phyloP scores from a whole-genome alignment of 92 coral and sea anemone genomes.

The Porites evermanni region DNA sequence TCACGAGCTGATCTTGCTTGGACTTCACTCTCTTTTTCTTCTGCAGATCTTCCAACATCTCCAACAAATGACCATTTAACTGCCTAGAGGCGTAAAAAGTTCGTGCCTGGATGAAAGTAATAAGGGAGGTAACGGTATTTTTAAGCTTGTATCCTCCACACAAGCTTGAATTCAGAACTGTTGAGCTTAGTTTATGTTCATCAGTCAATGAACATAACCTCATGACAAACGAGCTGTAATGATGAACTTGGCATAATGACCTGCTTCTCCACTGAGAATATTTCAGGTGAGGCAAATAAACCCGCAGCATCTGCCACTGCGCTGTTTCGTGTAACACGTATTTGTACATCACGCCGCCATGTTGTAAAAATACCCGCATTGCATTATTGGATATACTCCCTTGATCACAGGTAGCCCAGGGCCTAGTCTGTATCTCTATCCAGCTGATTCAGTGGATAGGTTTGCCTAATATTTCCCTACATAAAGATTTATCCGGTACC shows the following conservation, averaged over 20 bases:
- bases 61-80: neutral
- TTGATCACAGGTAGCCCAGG: too few species aligned
- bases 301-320: neutral
- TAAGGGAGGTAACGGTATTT: neutral
- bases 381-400: too few species aligned
- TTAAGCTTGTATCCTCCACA: neutral
- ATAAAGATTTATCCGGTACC: too few species aligned
- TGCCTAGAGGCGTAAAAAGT: neutral
- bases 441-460: too few species aligned
- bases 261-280: neutral
- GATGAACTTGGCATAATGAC: neutral
- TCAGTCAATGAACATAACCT: neutral
- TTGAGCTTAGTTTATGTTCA: neutral
- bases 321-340: neutral
- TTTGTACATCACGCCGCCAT: neutral
- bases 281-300: neutral
- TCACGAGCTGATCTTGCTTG: neutral
- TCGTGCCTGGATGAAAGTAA: neutral
- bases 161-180: neutral
- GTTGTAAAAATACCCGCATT: neutral
- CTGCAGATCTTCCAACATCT: conserved; percentile 12
- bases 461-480: too few species aligned
- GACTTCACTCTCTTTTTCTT: neutral
- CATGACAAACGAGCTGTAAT: neutral
- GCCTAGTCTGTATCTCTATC: too few species aligned